A percentile compares a stretch with the other conserved stretches of the same genome.
phyloP scores from a whole-genome alignment of 92 coral and sea anemone genomes.

The Actinostola sp. region DNA sequence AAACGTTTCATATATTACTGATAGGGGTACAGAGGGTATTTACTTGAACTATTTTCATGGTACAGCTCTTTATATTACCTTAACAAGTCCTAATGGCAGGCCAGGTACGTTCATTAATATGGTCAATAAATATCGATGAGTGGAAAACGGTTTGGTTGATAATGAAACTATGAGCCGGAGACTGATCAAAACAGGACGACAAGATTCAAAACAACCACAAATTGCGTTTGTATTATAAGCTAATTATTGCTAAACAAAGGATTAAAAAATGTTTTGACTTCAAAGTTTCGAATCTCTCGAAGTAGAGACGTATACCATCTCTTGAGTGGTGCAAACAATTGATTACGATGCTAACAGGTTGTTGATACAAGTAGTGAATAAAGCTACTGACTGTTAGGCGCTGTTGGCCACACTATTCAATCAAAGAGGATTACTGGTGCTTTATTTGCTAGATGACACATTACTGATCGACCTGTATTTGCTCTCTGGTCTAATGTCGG shows the following conservation, averaged over 20 bases:
- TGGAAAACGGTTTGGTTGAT: neutral
- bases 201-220: neutral
- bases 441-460: neutral
- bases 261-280: constrained; percentile 15
- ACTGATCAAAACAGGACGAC: too few relatives aligned
- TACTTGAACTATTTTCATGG: too few relatives aligned
- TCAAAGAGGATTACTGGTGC: neutral
- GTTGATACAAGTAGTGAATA: constrained; percentile 13
- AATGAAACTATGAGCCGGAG: too few relatives aligned
- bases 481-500: too few relatives aligned
- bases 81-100: too few relatives aligned
- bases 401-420: neutral
- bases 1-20: too few relatives aligned
- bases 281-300: neutral
- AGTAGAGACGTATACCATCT: too few relatives aligned
- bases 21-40: too few relatives aligned
- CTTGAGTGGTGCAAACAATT: neutral
- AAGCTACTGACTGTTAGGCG: constrained; percentile 12
- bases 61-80: too few relatives aligned
- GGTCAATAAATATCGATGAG: too few relatives aligned
- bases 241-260: neutral
- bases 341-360: constrained; percentile 6
- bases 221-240: neutral
- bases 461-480: too few relatives aligned
- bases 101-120: too few relatives aligned